phyloP scores from a whole-genome alignment of 2,888 invertebrate genomes.

The Drosophila kambysellisi region DNA sequence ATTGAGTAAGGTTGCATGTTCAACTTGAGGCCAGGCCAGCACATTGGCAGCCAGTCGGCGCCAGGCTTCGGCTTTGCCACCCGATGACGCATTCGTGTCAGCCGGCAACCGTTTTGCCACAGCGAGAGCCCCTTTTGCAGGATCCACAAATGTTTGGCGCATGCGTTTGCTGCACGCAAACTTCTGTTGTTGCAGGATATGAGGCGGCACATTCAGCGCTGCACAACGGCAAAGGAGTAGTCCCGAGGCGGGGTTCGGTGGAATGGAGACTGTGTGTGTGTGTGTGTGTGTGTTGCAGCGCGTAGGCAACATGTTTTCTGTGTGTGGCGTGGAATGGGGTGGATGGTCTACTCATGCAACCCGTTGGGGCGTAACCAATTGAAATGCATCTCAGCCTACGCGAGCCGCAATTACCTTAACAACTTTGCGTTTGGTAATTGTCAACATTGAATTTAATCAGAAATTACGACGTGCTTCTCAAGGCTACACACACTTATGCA shows the following conservation, averaged over 20 bases:
- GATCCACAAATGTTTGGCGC: conserved; percentile 66
- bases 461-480: conserved; percentile 63
- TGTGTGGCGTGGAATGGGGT: neutral
- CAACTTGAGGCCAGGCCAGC: conserved; percentile 42
- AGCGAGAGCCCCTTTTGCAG: conserved; percentile 49
- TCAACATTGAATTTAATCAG: conserved; percentile 74
- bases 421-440: conserved; percentile 67
- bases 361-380: conserved; percentile 56
- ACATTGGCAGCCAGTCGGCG: conserved; percentile 38
- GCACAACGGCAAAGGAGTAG: conserved; percentile 45
- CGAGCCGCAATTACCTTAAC: conserved; percentile 71
- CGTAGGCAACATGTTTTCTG: conserved; percentile 23
- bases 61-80: conserved; percentile 41
- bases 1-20: conserved; percentile 81
- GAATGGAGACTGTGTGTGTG: neutral
- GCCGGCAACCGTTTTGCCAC: conserved; percentile 55
- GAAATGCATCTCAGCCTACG: conserved; percentile 71
- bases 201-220: conserved; percentile 56
- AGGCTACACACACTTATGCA: neutral
- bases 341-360: conserved; percentile 3
- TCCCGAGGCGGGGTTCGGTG: neutral
- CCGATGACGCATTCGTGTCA: conserved; percentile 44
- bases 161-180: conserved; percentile 57
- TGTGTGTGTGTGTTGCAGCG: neutral
- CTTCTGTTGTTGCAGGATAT: conserved; percentile 39